phyloP scores from a whole-genome alignment of 1,140 invertebrate genomes.

The Amyelois transitella region DNA sequence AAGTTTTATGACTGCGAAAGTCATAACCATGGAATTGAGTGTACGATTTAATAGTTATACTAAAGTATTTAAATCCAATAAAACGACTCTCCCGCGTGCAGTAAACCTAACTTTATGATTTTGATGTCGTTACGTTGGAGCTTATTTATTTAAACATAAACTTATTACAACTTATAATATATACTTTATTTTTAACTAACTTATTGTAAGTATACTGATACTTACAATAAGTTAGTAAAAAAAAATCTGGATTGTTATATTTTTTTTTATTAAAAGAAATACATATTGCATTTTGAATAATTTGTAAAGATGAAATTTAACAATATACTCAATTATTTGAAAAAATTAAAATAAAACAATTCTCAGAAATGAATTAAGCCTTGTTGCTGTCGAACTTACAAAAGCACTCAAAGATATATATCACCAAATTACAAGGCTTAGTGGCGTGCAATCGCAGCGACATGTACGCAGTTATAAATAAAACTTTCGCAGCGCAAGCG shows the following conservation, averaged over 20 bases:
- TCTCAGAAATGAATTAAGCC: constrained; percentile 6
- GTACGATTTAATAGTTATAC: background rate
- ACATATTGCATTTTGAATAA: too few relatives aligned
- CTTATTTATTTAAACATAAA: background rate
- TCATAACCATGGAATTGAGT: constrained; percentile 11
- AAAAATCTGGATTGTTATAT: too few relatives aligned
- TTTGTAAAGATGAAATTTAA: too few relatives aligned
- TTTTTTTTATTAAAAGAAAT: too few relatives aligned
- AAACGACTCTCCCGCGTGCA: background rate
- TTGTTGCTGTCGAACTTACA: background rate
- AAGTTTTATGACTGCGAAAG: constrained; percentile 33
- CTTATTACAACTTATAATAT: background rate
- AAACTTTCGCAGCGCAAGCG: constrained; percentile 57
- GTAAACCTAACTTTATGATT: background rate
- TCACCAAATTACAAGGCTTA: constrained; percentile 27
- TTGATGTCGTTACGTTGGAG: background rate
- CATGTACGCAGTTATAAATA: constrained; percentile 55
- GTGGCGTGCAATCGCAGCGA: constrained; percentile 24
- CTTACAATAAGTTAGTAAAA: too few relatives aligned
- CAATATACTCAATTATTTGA: background rate
- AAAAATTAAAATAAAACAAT: constrained; percentile 3
- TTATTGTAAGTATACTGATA: too few relatives aligned
- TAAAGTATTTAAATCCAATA: constrained; percentile 5
- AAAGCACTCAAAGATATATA: constrained; percentile 17
- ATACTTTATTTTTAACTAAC: background rate